These are phyloP conservation scores for Hyles euphorbiae DNA, from an alignment of 1,140 invertebrate species.

Conservation along the genomic window DNA sequence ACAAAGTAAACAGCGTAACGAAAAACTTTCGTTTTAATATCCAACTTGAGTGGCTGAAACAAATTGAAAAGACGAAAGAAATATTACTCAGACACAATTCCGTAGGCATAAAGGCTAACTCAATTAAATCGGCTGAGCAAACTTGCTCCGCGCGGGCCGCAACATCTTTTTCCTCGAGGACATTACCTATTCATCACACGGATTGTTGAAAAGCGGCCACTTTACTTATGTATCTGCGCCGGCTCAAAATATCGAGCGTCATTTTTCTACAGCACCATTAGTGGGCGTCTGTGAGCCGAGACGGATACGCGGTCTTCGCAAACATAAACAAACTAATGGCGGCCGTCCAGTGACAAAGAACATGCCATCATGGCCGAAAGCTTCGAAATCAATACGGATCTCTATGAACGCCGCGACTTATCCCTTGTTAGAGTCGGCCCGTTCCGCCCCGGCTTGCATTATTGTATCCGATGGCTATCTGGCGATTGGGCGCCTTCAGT, in stretches of 20 bases:
- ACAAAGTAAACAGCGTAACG: slow-evolving; percentile 6
- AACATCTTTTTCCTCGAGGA: slow-evolving; percentile 27
- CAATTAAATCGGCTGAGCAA: slow-evolving; percentile 22
- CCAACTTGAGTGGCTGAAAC: slow-evolving; percentile 9
- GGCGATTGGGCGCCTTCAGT: not conserved
- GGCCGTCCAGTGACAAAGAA: slow-evolving; percentile 41
- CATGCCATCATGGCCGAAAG: slow-evolving; percentile 28
- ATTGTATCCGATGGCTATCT: slow-evolving; percentile 21
- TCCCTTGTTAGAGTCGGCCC: slow-evolving; percentile 25
- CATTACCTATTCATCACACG: slow-evolving; percentile 37
- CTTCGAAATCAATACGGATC: slow-evolving; percentile 34
- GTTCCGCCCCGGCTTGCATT: not conserved
- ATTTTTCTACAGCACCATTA: slow-evolving; percentile 53
- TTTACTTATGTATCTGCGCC: slow-evolving; percentile 26
- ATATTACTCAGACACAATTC: slow-evolving; percentile 11
- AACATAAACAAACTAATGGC: slow-evolving; percentile 51
- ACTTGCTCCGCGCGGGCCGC: slow-evolving; percentile 14
- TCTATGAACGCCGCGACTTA: slow-evolving; percentile 11
- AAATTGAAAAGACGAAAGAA: slow-evolving; percentile 12
- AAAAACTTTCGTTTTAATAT: slow-evolving; percentile 9
- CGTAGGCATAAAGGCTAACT: slow-evolving; percentile 24
- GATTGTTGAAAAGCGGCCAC: slow-evolving; percentile 28
- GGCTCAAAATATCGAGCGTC: slow-evolving; percentile 37
- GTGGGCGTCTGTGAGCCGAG: slow-evolving; percentile 40
- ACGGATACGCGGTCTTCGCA: slow-evolving; percentile 38